These are phyloP conservation scores for Hirundo rustica DNA, from an alignment of 2,797 vertebrate species.

Conservation along the genomic window DNA sequence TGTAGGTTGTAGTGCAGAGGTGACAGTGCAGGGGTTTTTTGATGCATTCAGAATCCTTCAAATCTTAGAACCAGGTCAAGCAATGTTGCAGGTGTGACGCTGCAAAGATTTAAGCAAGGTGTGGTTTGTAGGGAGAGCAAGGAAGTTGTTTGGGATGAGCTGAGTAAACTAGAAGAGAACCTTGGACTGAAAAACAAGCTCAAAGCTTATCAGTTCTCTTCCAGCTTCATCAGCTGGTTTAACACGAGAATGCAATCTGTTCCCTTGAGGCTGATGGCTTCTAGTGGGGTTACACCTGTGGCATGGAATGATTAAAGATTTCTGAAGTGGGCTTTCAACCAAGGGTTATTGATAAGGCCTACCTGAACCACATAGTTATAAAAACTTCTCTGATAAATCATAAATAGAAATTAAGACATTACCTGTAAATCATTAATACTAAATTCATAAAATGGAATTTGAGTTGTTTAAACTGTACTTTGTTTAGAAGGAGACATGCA, in stretches of 20 bases:
- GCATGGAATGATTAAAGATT: background rate
- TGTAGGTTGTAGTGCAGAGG: background rate
- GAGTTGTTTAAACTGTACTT: background rate
- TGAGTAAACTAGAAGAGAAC: background rate
- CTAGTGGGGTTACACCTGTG: background rate
- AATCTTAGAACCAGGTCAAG: background rate
- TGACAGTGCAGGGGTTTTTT: background rate
- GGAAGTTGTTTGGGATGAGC: background rate
- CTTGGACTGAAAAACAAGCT: background rate
- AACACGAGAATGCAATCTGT: background rate
- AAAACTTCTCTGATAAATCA: background rate
- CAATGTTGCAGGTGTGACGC: background rate
- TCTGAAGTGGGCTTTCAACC: conserved; percentile 9
- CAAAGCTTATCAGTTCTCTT: background rate
- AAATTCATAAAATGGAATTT: background rate
- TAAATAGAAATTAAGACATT: background rate
- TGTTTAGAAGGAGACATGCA: background rate
- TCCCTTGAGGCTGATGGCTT: background rate
- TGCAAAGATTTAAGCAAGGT: background rate
- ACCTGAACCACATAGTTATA: background rate
- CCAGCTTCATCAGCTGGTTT: background rate
- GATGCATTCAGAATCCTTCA: background rate
- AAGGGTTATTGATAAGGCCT: background rate
- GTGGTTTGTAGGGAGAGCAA: background rate
- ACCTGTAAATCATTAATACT: background rate